Evolutionary conservation across 2,113 vertebrate genomes (phyloP).

Genomic region (Poeciliopsis occidentalis): DNA sequence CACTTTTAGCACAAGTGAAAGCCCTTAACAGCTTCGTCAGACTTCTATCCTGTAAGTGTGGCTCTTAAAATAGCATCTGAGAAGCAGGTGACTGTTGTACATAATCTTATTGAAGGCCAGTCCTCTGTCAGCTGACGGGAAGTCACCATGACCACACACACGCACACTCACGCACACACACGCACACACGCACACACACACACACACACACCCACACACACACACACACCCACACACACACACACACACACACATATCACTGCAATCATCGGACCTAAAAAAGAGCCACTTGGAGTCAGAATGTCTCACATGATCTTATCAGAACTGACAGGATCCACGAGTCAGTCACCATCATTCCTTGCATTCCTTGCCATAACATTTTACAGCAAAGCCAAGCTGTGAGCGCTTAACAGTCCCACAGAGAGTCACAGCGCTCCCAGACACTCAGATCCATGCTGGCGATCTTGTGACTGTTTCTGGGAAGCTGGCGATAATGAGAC

Average conservation of each 20-base stretch:
- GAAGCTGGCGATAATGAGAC: slow-evolving; percentile 50
- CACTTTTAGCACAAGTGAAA: not conserved
- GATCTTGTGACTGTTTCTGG: slow-evolving; percentile 46
- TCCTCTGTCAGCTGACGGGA: slow-evolving; percentile 51
- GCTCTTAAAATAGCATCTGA: slow-evolving; percentile 30
- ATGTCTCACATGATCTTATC: slow-evolving; percentile 63
- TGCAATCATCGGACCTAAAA: slow-evolving; percentile 53
- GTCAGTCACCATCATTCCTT: slow-evolving; percentile 57
- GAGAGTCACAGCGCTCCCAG: not conserved
- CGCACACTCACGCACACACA: not conserved
- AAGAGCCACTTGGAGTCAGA: slow-evolving; percentile 19
- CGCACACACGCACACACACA: not conserved
- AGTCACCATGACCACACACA: not conserved
- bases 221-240: too few relatives aligned
- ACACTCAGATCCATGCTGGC: slow-evolving; percentile 2
- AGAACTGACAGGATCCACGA: slow-evolving; percentile 59
- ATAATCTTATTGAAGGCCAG: slow-evolving; percentile 30
- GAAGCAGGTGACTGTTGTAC: slow-evolving; percentile 31
- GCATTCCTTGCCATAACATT: slow-evolving; percentile 61
- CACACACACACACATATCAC: slow-evolving; percentile 6
- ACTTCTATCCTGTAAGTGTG: not conserved
- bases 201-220: not conserved
- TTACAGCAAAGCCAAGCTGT: slow-evolving; percentile 16
- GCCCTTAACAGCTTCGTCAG: not conserved
- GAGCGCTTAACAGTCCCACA: slow-evolving; percentile 15